Evolutionary conservation across 2,888 invertebrate genomes (phyloP).

Genomic region (Trissonchulus sp.): DNA sequence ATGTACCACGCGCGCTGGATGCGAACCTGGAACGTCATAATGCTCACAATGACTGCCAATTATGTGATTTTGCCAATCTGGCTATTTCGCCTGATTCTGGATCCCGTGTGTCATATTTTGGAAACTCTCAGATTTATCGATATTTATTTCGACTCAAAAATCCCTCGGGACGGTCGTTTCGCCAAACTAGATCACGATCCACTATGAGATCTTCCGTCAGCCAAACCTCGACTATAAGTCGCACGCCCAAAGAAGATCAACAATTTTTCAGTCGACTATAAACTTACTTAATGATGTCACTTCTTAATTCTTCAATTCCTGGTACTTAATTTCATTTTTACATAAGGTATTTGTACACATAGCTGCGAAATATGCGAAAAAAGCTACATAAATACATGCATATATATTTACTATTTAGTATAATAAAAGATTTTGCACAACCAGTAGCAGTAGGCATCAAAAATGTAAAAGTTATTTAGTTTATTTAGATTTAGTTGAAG

Average conservation of each 20-base stretch:
- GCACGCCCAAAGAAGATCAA: not conserved
- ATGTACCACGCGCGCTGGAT: too few species aligned
- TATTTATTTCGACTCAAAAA: not conserved
- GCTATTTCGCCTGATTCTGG: not conserved
- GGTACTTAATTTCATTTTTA: too few species aligned
- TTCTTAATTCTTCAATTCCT: too few species aligned
- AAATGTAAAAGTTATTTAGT: not conserved
- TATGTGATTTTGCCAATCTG: not conserved
- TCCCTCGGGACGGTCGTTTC: not conserved
- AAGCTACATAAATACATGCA: not conserved
- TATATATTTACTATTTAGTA: not conserved
- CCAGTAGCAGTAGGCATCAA: not conserved
- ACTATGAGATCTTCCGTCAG: not conserved
- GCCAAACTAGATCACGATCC: not conserved
- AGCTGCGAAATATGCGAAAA: not conserved
- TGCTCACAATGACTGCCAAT: not conserved
- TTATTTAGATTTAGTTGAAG: too few species aligned
- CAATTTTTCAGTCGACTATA: too few species aligned
- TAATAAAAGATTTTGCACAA: not conserved
- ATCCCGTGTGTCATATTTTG: not conserved
- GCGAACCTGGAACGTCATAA: too few species aligned
- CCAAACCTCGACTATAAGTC: not conserved
- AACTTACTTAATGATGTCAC: too few species aligned
- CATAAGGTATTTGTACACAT: too few species aligned
- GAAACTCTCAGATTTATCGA: not conserved